Base-by-base conservation (phyloP, 2,113 vertebrate species). In the Prochilodus magdalenae region DNA sequence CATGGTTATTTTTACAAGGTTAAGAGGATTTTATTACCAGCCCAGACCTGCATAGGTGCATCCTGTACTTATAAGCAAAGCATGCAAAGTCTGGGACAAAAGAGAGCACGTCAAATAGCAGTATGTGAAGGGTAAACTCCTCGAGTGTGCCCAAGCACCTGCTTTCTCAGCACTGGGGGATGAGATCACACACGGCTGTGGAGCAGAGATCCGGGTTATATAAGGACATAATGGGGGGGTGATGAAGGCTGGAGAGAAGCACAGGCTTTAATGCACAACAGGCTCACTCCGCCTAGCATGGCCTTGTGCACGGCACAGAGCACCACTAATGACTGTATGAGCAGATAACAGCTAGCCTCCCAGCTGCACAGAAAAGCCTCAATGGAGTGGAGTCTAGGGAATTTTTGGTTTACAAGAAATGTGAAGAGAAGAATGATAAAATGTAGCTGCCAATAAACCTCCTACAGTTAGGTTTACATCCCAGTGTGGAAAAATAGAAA, bases 111-210 rank as follows among this genome's bases (percentile, higher is more conserved):
- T 44, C 13, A 3, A 16, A 51, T 2, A 51, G 16, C n/a, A 44
- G 66, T 67, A 62, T 55, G 62, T 29, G 65, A 57, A 81, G 29
- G 33, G 72, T 62, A 67, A 81, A 81, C 71, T 66, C 72, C 57
- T 60, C 26, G 13, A 65, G 18, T 51, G 14, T 74, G 82, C 49
- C 36, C 60, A 0, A 49, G 36, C 82, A 75, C 78, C 77, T 80
- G 82, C 60, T 47, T 22, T 18, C 55, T n/a, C 22, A 83, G 67
- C 47, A 59, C 22, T 27, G 33, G 47, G 60, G 33, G 65, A 33
- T 73, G 70, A 81, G 72, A 57, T 82, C 73, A 80, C 10, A 4
- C 20, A 80, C 27, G 51, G 62, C 73, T 65, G 47, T 57, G 36
- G 66, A 36, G 3, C 47, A 73, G n/a, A 13, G 51, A 20, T 75